Conservation (phyloP, 2,113 vertebrate genomes). For the Gulo gulo region DNA sequence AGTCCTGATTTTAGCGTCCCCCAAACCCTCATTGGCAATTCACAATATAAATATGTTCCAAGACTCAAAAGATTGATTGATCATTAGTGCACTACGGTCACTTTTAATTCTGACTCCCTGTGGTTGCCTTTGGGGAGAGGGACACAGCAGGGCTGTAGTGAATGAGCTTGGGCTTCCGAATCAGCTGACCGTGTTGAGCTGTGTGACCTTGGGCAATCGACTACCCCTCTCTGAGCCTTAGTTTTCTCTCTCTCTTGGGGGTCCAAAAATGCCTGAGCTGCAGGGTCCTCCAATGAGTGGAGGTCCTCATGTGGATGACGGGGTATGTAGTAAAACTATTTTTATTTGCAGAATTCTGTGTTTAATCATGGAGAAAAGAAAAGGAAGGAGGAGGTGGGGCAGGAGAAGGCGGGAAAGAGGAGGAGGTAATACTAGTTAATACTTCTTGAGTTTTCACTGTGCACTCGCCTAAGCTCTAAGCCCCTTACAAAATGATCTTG, state of each 20-base stretch:
- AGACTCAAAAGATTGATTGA: background rate
- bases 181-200: accelerated
- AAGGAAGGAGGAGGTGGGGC: background rate
- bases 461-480: accelerated
- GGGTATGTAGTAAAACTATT: background rate
- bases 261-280: accelerated
- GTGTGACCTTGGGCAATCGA: accelerated
- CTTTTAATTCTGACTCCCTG: accelerated
- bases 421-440: accelerated
- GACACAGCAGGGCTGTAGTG: accelerated
- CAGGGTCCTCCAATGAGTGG: background rate
- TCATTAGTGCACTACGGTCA: accelerated
- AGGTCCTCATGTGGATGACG: accelerated
- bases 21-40: background rate
- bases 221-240: background rate
- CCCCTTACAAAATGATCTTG: background rate
- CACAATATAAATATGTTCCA: background rate
- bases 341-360: background rate
- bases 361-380: background rate
- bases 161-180: accelerated
- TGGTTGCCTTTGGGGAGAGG: accelerated
- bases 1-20: constrained; percentile 55
- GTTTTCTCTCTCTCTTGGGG: background rate
- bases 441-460: accelerated
- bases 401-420: background rate